Evolutionary conservation across 2,113 vertebrate genomes (phyloP), one percentile per base, ranked within the genome.

Genomic region (Eclectus roratus): DNA sequence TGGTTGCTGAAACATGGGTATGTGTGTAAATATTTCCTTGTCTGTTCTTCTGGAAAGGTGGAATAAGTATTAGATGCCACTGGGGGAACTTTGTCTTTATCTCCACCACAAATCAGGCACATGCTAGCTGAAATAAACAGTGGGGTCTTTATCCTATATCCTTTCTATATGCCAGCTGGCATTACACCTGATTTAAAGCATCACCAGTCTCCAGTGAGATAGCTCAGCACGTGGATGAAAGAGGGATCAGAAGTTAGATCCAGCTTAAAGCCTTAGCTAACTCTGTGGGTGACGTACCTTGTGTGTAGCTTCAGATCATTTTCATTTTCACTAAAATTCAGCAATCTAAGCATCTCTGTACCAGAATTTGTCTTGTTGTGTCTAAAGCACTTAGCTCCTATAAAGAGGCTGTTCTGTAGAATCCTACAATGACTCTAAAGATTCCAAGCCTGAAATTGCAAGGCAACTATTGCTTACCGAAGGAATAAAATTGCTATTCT

Each of bases 401-500:
- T 56, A 61, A 84, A n/a, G 35, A 66, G 1, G 12, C 28, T 83
- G 28, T 19, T 91, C 44, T 63, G 23, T 49, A 70, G 58, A 88
- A 66, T 83, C 50, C 28, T 60, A n/a, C 11, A 73, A 39, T 13
- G 20, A 52, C 49, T 80, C 53, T 65, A 80, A 68, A 77, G 7
- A 17, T 82, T 93, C 68, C 68, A 81, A 85, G 68, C 37, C 64
- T 94, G 79, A 93, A 96, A 91, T 85, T 90, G 16, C 50, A 66
- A 90, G 64, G 37, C 47, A 86, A 35, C 55, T 80, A 50, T 24
- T 70, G 58, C 29, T 74, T 71, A 91, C 58, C 89, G 65, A 83
- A 91, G 47, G 39, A 88, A 70, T 53, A 18, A 82, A 89, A 93
- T n/a, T 73, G 46, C n/a, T 94, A 35, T 88, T 88, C 63, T 91